These are phyloP conservation scores for Pantherophis guttatus DNA, from an alignment of 2,113 vertebrate species.

Conservation along the genomic window DNA sequence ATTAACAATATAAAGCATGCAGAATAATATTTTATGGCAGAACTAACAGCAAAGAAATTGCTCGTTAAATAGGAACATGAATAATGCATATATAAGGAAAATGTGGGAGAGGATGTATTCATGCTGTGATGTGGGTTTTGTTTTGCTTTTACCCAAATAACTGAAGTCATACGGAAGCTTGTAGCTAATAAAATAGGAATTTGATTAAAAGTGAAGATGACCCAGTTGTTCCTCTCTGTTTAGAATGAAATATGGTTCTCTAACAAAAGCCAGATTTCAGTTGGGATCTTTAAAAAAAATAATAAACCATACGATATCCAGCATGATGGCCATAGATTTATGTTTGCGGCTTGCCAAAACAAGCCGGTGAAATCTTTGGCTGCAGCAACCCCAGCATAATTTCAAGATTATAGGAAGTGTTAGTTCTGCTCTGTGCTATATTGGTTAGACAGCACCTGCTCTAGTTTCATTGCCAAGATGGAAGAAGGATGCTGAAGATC, in stretches of 20 bases:
- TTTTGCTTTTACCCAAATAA: background rate
- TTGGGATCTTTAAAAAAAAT: background rate
- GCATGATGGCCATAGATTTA: slow-evolving; percentile 8
- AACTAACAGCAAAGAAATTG: background rate
- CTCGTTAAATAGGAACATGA: background rate
- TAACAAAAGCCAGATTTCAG: background rate
- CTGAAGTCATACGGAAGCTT: background rate
- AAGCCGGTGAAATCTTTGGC: background rate
- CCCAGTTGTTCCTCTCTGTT: background rate
- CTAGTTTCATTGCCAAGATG: background rate
- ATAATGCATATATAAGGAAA: background rate
- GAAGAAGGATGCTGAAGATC: background rate
- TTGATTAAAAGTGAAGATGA: background rate
- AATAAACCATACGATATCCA: no score
- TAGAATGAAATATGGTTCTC: background rate
- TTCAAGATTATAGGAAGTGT: slow-evolving; percentile 9
- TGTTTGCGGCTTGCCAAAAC: background rate
- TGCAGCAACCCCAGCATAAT: background rate
- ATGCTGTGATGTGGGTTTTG: background rate
- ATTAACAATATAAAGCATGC: background rate
- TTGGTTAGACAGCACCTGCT: background rate
- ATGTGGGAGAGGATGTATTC: background rate
- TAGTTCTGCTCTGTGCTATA: background rate
- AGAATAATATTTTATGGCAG: background rate
- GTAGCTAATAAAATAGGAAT: background rate